A percentile compares a stretch with the other conserved stretches of the same genome.
phyloP scores from a whole-genome alignment of 2,113 vertebrate genomes.

The Callionymus lyra region DNA sequence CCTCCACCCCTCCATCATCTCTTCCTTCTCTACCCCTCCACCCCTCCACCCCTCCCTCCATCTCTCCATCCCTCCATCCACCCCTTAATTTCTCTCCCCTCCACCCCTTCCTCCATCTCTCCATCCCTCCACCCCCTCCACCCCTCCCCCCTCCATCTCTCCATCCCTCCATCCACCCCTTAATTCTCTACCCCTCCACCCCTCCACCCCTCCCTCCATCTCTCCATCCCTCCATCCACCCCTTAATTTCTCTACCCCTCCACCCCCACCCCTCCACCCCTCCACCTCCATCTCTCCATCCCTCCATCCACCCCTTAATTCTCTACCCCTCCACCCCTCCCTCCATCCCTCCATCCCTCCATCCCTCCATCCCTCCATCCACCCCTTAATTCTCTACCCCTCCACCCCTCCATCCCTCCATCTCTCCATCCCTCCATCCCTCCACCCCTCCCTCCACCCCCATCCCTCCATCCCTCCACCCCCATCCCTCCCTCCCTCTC shows the following conservation, averaged over 20 bases:
- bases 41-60: conserved; percentile 17
- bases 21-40: conserved; percentile 22
- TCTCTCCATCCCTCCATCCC: conserved; percentile 11
- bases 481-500: conserved; percentile 12
- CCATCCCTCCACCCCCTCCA: conserved; percentile 13
- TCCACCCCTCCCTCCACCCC: conserved; percentile 27
- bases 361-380: conserved; percentile 18
- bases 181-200: conserved; percentile 22
- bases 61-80: conserved; percentile 11
- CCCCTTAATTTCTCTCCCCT: too few relatives aligned
- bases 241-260: too few relatives aligned
- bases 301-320: conserved; percentile 20
- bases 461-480: too few relatives aligned
- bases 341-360: conserved; percentile 12
- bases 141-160: conserved; percentile 15
- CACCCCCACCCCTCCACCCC: conserved; percentile 19
- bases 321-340: conserved; percentile 21
- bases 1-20: conserved; percentile 11
- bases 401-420: conserved; percentile 14
- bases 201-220: conserved; percentile 13
- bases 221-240: conserved; percentile 14
- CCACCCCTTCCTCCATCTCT: conserved; percentile 17
- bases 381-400: conserved; percentile 34
- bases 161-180: too few relatives aligned
- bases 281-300: conserved; percentile 11